These are phyloP conservation scores for Cylloceria caligata DNA, from an alignment of 2,888 invertebrate genomes.

Conservation along the genomic window DNA sequence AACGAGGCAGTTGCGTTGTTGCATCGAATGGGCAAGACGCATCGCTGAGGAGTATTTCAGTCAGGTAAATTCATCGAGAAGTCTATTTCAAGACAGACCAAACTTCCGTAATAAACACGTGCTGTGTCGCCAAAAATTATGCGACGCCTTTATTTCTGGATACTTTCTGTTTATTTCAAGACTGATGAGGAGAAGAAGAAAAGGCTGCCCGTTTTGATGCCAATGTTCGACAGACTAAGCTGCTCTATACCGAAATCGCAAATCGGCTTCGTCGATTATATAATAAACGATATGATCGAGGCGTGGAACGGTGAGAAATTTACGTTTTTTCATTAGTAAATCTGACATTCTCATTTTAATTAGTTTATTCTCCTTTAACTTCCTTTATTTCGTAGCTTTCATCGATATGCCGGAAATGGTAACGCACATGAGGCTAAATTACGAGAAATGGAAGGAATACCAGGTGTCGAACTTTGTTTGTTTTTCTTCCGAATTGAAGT, in stretches of 20 bases:
- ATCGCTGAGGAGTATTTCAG: conserved; percentile 99
- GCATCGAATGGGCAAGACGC: conserved; percentile 96
- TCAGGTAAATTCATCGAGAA: conserved; percentile 85
- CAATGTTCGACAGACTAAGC: conserved; percentile 97
- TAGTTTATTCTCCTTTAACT: conserved; percentile 9
- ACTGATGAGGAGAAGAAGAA: conserved; percentile 97
- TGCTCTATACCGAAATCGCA: conserved; percentile 99
- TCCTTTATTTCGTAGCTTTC: conserved; percentile 87
- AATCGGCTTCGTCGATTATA: conserved; percentile 98
- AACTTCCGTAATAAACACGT: conserved; percentile 27
- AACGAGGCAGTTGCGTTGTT: conserved; percentile 92
- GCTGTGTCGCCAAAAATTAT: conserved; percentile 11
- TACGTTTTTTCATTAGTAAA: conserved; percentile 4
- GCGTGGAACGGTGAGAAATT: conserved; percentile 94
- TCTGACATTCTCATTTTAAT: conserved; percentile 24
- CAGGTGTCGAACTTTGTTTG: conserved; percentile 85
- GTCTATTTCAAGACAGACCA: conserved; percentile 28
- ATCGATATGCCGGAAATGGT: conserved; percentile 97
- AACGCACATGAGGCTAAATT: conserved; percentile 93
- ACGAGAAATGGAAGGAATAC: conserved; percentile 95
- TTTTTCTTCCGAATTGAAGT: conserved; percentile 4
- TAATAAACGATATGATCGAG: conserved; percentile 99
- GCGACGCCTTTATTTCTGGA: conserved; percentile 24
- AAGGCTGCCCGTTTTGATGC: conserved; percentile 98
- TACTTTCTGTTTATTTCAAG: conserved; percentile 83